phyloP scores from a whole-genome alignment of 2,797 vertebrate genomes.

The Astyanax mexicanus region DNA sequence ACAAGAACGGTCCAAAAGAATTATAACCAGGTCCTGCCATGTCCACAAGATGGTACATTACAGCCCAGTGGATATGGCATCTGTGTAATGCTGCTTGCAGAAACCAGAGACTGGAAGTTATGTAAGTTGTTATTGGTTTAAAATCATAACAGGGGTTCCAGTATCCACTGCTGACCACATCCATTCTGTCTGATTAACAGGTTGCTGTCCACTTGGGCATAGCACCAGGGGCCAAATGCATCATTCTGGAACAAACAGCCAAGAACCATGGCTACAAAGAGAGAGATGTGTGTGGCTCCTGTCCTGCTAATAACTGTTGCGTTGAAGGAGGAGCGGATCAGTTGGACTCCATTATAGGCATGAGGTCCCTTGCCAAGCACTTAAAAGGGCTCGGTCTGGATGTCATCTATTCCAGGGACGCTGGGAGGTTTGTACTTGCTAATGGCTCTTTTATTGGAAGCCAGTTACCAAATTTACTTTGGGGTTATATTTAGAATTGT shows the following conservation, averaged over 20 bases:
- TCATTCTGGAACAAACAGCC: constrained; percentile 85
- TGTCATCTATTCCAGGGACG: constrained; percentile 82
- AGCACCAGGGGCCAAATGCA: constrained; percentile 70
- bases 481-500: background rate
- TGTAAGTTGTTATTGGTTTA: background rate
- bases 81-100: background rate
- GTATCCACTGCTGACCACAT: background rate
- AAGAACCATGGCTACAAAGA: constrained; percentile 85
- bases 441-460: background rate
- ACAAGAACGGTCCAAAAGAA: background rate
- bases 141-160: background rate
- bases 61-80: background rate
- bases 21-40: background rate
- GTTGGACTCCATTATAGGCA: constrained; percentile 79
- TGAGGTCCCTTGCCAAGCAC: constrained; percentile 76
- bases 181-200: constrained; percentile 62
- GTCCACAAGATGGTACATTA: background rate
- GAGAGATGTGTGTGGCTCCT: constrained; percentile 77
- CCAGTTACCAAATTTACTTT: background rate
- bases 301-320: constrained; percentile 77
- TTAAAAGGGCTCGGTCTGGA: constrained; percentile 69
- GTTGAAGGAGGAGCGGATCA: constrained; percentile 78
- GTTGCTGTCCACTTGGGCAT: constrained; percentile 83
- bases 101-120: background rate
- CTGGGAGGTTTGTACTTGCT: constrained; percentile 78